phyloP scores from a whole-genome alignment of 2,113 vertebrate genomes.

The Hippocampus abdominalis region DNA sequence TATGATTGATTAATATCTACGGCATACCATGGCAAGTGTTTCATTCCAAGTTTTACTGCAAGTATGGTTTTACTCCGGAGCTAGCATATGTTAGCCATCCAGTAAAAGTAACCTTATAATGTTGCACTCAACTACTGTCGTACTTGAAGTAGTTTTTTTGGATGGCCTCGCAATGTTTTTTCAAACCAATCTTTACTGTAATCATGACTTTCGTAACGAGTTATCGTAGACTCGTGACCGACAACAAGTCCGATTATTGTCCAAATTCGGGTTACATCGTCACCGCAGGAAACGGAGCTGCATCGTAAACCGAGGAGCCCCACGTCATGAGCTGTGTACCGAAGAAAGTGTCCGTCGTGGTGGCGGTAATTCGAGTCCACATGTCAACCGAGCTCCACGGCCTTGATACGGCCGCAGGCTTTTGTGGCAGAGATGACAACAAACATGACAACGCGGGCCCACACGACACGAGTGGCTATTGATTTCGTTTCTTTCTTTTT shows the following conservation, averaged over 20 bases:
- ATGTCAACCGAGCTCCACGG: background rate
- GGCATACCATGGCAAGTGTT: too few relatives aligned
- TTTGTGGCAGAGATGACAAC: background rate
- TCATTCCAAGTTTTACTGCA: too few relatives aligned
- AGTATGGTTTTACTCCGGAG: too few relatives aligned
- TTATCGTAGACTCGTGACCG: background rate
- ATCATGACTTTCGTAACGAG: background rate
- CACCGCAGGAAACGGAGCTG: background rate
- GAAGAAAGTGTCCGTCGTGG: background rate
- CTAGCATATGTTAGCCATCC: too few relatives aligned
- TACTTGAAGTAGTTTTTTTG: background rate
- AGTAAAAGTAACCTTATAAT: too few relatives aligned
- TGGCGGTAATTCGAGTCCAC: background rate
- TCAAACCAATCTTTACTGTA: background rate
- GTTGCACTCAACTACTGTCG: background rate
- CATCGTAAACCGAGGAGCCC: background rate
- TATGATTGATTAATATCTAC: too few relatives aligned
- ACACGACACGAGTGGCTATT: background rate
- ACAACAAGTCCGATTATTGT: background rate
- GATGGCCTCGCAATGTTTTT: too few relatives aligned
- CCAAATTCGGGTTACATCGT: background rate
- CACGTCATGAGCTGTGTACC: background rate
- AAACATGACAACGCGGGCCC: background rate
- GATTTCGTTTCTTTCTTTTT: background rate
- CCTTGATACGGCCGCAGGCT: background rate